Conservation (phyloP, 2,888 invertebrate genomes). For the Macrosiphum euphorbiae region DNA sequence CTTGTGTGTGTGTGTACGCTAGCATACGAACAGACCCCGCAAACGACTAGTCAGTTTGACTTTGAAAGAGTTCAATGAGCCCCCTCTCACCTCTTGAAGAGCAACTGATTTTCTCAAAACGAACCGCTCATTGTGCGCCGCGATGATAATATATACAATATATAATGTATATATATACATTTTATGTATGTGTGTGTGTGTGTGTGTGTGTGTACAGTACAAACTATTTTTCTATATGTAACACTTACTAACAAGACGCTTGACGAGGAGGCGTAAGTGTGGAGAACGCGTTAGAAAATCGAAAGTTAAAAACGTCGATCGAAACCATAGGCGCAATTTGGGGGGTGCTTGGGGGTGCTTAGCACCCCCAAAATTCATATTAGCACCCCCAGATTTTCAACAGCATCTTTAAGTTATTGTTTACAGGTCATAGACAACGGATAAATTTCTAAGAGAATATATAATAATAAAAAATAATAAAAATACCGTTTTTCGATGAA, state of each 20-base stretch:
- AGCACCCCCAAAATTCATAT: too few relatives aligned
- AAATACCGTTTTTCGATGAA: too few relatives aligned
- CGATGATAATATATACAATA: slow-evolving; percentile 18
- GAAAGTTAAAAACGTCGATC: slow-evolving; percentile 50
- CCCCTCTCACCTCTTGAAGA: slow-evolving; percentile 53
- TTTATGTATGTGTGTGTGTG: neutral
- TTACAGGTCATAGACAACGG: too few relatives aligned
- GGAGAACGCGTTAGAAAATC: slow-evolving; percentile 32
- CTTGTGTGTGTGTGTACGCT: neutral
- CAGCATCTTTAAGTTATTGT: too few relatives aligned
- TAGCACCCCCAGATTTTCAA: too few relatives aligned
- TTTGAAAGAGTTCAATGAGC: slow-evolving; percentile 62
- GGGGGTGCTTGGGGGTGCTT: too few relatives aligned
- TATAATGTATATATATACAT: neutral
- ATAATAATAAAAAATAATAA: too few relatives aligned
- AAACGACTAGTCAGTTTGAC: slow-evolving; percentile 54
- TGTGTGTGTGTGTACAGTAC: neutral
- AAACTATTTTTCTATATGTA: slow-evolving; percentile 27
- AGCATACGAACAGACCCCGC: neutral
- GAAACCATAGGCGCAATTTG: too few relatives aligned
- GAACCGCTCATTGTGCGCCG: slow-evolving; percentile 39
- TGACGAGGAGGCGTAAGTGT: slow-evolving; percentile 42
- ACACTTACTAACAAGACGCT: slow-evolving; percentile 51
- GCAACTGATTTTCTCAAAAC: slow-evolving; percentile 53
- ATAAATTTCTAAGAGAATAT: too few relatives aligned